Conservation (phyloP, 2,888 invertebrate species). For the Noctua janthe region DNA sequence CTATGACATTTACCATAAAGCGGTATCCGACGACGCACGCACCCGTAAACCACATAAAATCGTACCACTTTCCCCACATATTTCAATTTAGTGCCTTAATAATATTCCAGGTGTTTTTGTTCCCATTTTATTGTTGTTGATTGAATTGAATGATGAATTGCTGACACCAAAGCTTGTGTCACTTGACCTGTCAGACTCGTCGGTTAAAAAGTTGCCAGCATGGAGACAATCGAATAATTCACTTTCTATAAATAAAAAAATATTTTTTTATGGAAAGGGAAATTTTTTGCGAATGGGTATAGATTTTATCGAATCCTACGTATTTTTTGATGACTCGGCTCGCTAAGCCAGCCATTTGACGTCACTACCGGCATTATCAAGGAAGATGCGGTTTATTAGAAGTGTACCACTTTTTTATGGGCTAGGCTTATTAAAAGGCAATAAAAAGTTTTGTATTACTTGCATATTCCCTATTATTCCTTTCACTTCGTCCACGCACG, state of each 20-base stretch:
- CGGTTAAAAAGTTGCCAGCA: neutral
- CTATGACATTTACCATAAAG: constrained; percentile 32
- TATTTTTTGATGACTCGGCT: no score
- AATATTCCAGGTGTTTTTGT: neutral
- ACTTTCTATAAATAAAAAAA: neutral
- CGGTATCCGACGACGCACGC: constrained; percentile 20
- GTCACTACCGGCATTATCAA: no score
- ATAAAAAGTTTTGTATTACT: no score
- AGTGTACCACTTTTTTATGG: no score
- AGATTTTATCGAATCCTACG: no score
- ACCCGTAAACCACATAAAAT: constrained; percentile 18
- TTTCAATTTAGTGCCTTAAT: neutral
- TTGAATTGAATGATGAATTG: neutral
- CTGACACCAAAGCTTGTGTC: neutral
- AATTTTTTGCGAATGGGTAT: neutral
- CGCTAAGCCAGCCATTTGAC: no score
- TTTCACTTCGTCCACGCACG: no score
- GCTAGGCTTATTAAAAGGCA: no score
- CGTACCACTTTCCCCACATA: neutral
- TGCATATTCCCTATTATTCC: no score
- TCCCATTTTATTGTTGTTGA: neutral
- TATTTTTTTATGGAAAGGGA: neutral
- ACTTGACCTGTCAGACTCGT: constrained; percentile 7
- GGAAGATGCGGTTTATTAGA: no score
- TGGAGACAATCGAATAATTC: neutral